A percentile compares a stretch with the other conserved stretches of the same genome.
These are phyloP conservation scores for Bubo scandiacus DNA, from an alignment of 2,113 vertebrate species.

Conservation along the genomic window DNA sequence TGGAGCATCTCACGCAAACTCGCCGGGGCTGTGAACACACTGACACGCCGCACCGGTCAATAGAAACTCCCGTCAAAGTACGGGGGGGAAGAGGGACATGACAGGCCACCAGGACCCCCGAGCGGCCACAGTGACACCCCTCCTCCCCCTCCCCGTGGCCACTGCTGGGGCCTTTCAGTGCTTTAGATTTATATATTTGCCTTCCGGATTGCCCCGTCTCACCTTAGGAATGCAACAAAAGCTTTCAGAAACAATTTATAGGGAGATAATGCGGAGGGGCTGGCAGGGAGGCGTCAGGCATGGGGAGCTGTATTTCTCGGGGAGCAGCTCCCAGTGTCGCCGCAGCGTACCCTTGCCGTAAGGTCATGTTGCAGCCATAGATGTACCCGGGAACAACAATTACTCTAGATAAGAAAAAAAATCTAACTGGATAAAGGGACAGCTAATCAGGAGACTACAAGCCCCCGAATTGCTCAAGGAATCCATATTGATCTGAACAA, in stretches of 20 bases:
- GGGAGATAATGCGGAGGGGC: constrained; percentile 7
- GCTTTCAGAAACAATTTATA: constrained; percentile 56
- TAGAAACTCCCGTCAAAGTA: constrained; percentile 39
- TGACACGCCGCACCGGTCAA: background rate
- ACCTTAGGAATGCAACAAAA: constrained; percentile 61
- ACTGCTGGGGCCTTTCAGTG: background rate
- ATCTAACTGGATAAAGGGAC: constrained; percentile 46
- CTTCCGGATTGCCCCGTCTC: constrained; percentile 38
- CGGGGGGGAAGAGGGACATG: background rate
- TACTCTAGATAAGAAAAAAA: constrained; percentile 35
- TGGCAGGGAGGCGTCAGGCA: background rate
- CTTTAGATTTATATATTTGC: constrained; percentile 55
- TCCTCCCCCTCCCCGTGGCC: background rate
- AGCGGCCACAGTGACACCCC: background rate
- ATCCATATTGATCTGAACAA: constrained; percentile 35
- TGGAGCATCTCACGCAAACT: constrained; percentile 44
- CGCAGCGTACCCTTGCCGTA: background rate
- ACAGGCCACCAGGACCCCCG: background rate
- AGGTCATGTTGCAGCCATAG: constrained; percentile 1
- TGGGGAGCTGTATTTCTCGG: constrained; percentile 28
- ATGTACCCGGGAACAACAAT: constrained; percentile 21
- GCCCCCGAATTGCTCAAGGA: constrained; percentile 14
- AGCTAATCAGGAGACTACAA: constrained; percentile 35
- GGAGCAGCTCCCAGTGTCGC: background rate
- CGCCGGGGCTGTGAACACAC: constrained; percentile 25